A percentile compares a stretch with the other conserved stretches of the same genome.
phyloP scores from a whole-genome alignment of 2,113 vertebrate species.

The Mesitornis unicolor region DNA sequence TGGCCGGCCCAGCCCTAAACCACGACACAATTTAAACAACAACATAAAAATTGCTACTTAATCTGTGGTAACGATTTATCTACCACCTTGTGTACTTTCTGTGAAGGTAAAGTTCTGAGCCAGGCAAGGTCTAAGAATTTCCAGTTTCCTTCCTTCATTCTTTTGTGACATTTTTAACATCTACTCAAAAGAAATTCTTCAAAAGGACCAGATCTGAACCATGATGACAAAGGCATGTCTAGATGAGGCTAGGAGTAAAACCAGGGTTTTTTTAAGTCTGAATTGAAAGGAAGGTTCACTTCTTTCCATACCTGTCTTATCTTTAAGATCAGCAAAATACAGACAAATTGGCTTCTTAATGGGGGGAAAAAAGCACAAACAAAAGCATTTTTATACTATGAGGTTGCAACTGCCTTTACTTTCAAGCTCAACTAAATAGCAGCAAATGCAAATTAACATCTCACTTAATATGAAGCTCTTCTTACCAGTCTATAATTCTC shows the following conservation, averaged over 20 bases:
- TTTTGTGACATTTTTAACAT: background rate
- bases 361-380: background rate
- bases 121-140: background rate
- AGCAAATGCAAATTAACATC: background rate
- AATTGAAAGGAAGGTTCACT: conserved; percentile 1
- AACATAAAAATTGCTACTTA: background rate
- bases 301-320: background rate
- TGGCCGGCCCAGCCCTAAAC: no score
- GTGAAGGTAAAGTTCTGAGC: background rate
- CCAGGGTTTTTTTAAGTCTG: background rate
- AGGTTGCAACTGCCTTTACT: background rate
- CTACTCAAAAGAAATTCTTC: conserved; percentile 25
- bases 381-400: background rate
- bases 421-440: background rate
- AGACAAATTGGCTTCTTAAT: conserved; percentile 7
- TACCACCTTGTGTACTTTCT: background rate
- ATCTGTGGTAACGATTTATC: background rate
- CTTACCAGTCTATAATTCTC: background rate
- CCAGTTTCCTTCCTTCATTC: background rate
- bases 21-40: background rate
- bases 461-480: background rate
- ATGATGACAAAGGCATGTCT: conserved; percentile 4
- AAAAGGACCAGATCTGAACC: conserved; percentile 31
- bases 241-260: background rate
- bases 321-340: background rate